Evolutionary conservation across 2,113 vertebrate species (phyloP).

Genomic region (Gallinago jamesoni): DNA sequence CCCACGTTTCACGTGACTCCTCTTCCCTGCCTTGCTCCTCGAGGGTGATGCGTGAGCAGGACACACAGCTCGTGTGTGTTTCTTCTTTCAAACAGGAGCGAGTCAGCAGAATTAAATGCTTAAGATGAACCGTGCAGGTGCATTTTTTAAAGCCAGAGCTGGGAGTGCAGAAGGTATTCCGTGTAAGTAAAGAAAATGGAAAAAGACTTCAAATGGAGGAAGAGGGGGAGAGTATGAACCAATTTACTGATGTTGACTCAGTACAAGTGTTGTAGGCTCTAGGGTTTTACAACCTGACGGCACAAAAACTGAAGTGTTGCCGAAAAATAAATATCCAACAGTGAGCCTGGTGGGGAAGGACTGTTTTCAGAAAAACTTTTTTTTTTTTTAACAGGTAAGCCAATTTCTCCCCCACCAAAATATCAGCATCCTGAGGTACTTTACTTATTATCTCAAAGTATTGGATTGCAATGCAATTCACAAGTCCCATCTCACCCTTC

Average conservation of each 20-base stretch:
- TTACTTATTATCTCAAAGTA: neutral
- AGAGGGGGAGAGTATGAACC: fast-evolving
- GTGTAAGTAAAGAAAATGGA: neutral
- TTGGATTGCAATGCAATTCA: neutral
- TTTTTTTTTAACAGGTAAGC: neutral
- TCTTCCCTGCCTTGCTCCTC: neutral
- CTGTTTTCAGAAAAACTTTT: neutral
- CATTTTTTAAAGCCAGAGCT: neutral
- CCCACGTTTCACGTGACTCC: fast-evolving
- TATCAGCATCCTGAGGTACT: neutral
- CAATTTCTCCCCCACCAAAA: neutral
- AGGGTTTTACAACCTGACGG: neutral
- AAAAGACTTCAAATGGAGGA: neutral
- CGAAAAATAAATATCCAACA: neutral
- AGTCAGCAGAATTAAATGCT: neutral
- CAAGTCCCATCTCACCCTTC: neutral
- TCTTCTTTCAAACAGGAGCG: neutral
- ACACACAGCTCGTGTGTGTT: fast-evolving
- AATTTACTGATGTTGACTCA: neutral
- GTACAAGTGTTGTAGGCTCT: fast-evolving
- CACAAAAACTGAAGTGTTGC: neutral
- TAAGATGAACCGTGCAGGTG: fast-evolving
- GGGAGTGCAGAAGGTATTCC: neutral
- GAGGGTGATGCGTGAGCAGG: fast-evolving
- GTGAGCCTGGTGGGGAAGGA: fast-evolving